Evolutionary conservation across 1,140 invertebrate species (phyloP).

Genomic region (Littorina saxatilis): DNA sequence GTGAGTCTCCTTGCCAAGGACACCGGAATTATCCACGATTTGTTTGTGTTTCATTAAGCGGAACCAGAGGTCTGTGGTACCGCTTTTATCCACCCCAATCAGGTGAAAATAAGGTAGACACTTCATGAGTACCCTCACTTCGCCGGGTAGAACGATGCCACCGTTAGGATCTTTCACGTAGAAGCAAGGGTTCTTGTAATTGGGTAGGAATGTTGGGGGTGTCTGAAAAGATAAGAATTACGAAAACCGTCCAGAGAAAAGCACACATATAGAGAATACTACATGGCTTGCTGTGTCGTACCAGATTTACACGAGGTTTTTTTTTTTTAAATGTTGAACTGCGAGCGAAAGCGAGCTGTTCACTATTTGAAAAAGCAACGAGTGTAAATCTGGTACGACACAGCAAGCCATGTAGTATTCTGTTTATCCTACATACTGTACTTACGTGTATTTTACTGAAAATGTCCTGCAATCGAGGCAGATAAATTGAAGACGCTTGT

Average conservation of each 20-base stretch:
- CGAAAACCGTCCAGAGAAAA: background rate
- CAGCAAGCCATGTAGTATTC: too few species aligned
- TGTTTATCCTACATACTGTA: too few species aligned
- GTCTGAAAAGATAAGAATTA: constrained; percentile 52
- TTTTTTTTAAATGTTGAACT: too few species aligned
- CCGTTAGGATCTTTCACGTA: constrained; percentile 23
- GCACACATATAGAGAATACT: too few species aligned
- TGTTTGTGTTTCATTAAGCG: constrained; percentile 58
- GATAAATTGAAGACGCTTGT: too few species aligned
- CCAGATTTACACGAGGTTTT: too few species aligned
- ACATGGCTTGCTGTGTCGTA: too few species aligned
- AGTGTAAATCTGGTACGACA: too few species aligned
- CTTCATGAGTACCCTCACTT: constrained; percentile 23
- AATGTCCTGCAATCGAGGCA: too few species aligned
- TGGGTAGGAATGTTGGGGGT: constrained; percentile 44
- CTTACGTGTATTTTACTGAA: too few species aligned
- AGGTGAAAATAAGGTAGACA: constrained; percentile 68
- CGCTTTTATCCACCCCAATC: constrained; percentile 65
- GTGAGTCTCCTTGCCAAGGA: constrained; percentile 65
- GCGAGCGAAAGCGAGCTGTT: too few species aligned
- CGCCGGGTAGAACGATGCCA: background rate
- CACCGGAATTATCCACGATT: constrained; percentile 47
- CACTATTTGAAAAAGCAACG: too few species aligned
- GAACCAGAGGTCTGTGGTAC: constrained; percentile 63
- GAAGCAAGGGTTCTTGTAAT: constrained; percentile 69